Percentiles rank a stretch among this genome's conserved stretches.
Evolutionary conservation across 2,888 invertebrate genomes (phyloP).

Genomic region (Acronicta alni): DNA sequence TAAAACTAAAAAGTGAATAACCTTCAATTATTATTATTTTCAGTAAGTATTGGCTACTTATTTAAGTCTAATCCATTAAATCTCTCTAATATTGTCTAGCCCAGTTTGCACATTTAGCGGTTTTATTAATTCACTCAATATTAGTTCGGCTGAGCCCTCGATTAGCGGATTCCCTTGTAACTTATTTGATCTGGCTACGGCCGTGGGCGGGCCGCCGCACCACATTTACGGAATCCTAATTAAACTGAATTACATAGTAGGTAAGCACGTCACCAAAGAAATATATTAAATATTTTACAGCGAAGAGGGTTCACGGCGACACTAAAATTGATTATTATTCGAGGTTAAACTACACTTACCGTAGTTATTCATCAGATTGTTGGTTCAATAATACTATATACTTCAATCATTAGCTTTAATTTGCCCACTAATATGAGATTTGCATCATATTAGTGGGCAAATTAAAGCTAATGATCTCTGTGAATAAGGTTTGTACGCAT

Average conservation of each 20-base stretch:
- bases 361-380: too few species aligned
- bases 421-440: too few species aligned
- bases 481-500: too few species aligned
- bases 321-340: background rate
- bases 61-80: too few species aligned
- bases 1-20: too few species aligned
- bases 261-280: conserved; percentile 28
- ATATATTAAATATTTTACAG: background rate
- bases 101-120: conserved; percentile 33
- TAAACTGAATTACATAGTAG: conserved; percentile 50
- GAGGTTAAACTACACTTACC: too few species aligned
- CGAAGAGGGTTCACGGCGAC: background rate
- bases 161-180: conserved; percentile 45
- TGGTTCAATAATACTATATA: too few species aligned
- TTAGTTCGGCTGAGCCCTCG: conserved; percentile 39
- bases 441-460: too few species aligned
- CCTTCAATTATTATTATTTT: too few species aligned
- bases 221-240: conserved; percentile 50
- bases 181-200: conserved; percentile 47
- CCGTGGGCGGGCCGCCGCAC: conserved; percentile 28
- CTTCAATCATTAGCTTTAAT: too few species aligned
- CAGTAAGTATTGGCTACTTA: too few species aligned
- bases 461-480: too few species aligned
- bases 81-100: background rate
- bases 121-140: conserved; percentile 41